phyloP scores from a whole-genome alignment of 2,113 vertebrate species.

The Ciconia stormi region DNA sequence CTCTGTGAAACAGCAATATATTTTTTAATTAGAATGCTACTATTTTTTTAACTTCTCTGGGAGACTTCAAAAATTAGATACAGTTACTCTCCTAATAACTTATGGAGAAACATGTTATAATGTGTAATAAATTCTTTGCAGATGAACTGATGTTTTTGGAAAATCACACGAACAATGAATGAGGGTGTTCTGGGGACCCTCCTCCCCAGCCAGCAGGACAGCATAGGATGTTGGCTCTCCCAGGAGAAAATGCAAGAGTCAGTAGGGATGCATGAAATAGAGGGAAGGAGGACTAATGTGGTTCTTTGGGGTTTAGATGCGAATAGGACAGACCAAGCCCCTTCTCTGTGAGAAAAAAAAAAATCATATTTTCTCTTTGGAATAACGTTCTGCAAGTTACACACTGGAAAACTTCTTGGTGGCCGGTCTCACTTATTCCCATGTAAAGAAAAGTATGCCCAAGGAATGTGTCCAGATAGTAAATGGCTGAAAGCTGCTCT shows the following conservation, averaged over 20 bases:
- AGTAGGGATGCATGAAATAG: neutral
- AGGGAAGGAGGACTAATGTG: neutral
- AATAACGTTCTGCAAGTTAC: neutral
- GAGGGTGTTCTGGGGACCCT: neutral
- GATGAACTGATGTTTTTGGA: neutral
- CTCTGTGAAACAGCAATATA: neutral
- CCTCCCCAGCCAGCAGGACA: neutral
- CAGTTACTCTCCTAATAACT: neutral
- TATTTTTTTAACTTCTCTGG: neutral
- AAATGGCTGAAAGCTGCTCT: neutral
- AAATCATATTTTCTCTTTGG: neutral
- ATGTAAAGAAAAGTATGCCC: neutral
- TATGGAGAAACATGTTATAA: neutral
- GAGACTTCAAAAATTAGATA: neutral
- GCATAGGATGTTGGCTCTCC: neutral
- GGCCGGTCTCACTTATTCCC: neutral
- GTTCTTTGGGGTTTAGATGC: neutral
- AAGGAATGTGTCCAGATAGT: neutral
- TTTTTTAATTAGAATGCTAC: conserved; percentile 9
- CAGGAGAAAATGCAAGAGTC: neutral
- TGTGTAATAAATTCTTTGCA: neutral
- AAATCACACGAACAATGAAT: neutral
- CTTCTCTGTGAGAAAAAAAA: neutral
- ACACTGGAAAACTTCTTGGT: neutral
- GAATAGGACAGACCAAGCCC: neutral